Percentiles rank a stretch among this genome's conserved stretches.
phyloP scores from a whole-genome alignment of 2,113 vertebrate species.

The Etheostoma cragini region DNA sequence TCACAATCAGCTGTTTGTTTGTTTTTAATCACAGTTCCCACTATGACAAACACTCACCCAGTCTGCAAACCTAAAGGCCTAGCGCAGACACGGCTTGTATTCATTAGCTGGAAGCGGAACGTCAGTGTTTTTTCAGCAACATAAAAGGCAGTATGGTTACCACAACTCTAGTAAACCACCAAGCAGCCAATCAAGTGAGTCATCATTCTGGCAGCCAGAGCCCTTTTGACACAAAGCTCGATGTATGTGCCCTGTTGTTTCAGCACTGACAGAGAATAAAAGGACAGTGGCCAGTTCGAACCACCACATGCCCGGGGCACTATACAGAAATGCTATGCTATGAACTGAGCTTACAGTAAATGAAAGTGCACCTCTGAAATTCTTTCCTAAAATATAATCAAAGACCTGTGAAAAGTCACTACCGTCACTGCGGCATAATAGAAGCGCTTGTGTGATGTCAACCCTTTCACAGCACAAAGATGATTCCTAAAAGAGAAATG shows the following conservation, averaged over 20 bases:
- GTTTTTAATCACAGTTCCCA: constrained; percentile 15
- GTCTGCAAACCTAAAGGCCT: constrained; percentile 6
- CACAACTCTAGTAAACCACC: constrained; percentile 37
- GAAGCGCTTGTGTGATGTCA: neutral
- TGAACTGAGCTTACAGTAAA: neutral
- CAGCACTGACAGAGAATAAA: constrained; percentile 40
- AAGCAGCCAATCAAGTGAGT: constrained; percentile 53
- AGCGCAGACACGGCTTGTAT: neutral
- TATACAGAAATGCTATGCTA: constrained; percentile 11
- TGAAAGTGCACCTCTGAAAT: constrained; percentile 5
- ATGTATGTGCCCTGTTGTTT: constrained; percentile 55
- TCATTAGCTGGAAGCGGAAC: constrained; percentile 20
- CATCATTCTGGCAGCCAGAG: constrained; percentile 47
- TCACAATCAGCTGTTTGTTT: constrained; percentile 15
- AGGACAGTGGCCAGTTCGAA: constrained; percentile 27
- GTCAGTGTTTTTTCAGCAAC: neutral
- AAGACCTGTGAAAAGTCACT: neutral
- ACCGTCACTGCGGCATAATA: neutral
- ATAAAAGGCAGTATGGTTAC: constrained; percentile 22
- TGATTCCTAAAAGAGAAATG: neutral
- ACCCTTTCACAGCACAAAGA: neutral
- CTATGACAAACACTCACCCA: constrained; percentile 16
- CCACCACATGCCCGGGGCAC: neutral
- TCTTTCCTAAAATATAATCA: neutral
- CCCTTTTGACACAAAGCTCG: constrained; percentile 37